Evolutionary conservation across 2,113 vertebrate species (phyloP).

Genomic region (Urocitellus parryii): DNA sequence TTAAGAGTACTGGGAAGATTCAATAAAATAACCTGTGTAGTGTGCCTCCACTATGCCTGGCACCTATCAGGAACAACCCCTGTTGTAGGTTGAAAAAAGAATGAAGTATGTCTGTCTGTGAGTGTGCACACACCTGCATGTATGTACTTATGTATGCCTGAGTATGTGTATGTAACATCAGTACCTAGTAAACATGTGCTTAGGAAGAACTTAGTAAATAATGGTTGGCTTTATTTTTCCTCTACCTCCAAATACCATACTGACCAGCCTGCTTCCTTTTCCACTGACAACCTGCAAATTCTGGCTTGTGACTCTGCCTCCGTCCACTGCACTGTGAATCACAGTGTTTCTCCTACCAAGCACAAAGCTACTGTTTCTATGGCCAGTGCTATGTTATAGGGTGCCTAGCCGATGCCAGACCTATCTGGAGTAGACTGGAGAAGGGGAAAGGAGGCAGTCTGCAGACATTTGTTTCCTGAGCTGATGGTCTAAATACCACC

Average conservation of each 20-base stretch:
- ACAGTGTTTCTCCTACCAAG: not conserved
- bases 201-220: not conserved
- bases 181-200: not conserved
- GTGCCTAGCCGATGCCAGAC: not conserved
- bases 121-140: not conserved
- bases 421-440: not conserved
- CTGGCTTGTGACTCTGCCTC: not conserved
- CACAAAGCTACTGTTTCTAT: not conserved
- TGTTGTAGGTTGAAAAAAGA: not conserved
- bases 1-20: not conserved
- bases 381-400: not conserved
- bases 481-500: not conserved
- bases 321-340: not conserved
- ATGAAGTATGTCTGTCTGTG: not conserved
- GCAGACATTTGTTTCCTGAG: not conserved
- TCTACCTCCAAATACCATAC: not conserved
- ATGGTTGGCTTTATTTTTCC: not conserved
- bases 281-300: not conserved
- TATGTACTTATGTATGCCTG: not conserved
- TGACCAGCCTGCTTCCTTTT: not conserved
- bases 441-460: not conserved
- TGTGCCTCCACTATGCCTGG: fast-evolving
- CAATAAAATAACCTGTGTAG: not conserved
- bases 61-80: not conserved
- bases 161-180: not conserved